Evolutionary conservation across 2,797 vertebrate species (phyloP), one percentile per base, ranked within the genome.

Genomic region (Galago senegalensis): DNA sequence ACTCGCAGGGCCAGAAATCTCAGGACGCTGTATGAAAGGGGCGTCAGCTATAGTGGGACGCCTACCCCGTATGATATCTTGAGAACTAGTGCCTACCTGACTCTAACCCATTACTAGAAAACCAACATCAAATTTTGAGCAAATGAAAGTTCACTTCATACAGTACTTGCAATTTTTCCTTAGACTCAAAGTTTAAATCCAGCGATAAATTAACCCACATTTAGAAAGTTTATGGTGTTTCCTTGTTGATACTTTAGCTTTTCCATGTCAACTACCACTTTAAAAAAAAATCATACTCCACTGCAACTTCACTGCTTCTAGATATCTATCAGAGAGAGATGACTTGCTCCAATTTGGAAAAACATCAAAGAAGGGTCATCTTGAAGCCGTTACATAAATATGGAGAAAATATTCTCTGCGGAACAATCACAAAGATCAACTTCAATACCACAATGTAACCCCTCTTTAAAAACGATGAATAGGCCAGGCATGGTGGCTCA

Each of bases 111-210:
- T 10, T 13, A 70, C 43, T 27, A 72, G 37, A 93, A 93, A 85
- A 89, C 14, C 56, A 67, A 46, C 5, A 82, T 4, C 73, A 73
- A 46, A 40, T 40, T 90, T 7, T 40, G 76, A 89, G 65, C 61
- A 67, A 60, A 93, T 72, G 5, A 31, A 85, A 85, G 25, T 67
- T 86, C 25, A 29, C 72, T 43, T 72, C 43, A 49, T 13, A 67
- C 3, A 8, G 4, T 40, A 29, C 67, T 65, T 77, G 63, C 2
- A 31, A 46, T 49, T 34, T 25, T 56, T 67, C 72, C 46, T 86
- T 56, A 40, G 37, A 67, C 46, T 88, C 87, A 70, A 91, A 85
- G 87, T 83, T 60, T 56, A 93, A 96, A 86, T 94, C 46, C 83
- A 77, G 21, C 25, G 87, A 61, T 46, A 93, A 88, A 72, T 53